Conservation (phyloP, 2,888 invertebrate species). For the Tinea trinotella region DNA sequence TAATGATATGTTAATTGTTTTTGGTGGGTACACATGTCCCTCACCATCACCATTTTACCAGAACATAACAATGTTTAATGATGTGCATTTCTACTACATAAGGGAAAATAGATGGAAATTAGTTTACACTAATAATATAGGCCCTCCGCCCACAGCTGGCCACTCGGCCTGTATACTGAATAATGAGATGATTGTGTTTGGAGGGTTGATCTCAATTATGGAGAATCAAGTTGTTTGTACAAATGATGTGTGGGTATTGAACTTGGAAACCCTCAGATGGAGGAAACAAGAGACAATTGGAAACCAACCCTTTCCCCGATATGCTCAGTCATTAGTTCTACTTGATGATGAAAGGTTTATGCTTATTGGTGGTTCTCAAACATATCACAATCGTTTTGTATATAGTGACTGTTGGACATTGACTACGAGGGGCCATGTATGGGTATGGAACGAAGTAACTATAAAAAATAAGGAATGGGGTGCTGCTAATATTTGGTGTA, state of each 20-base stretch:
- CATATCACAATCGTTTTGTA: slow-evolving; percentile 81
- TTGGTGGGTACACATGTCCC: slow-evolving; percentile 97
- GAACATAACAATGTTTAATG: slow-evolving; percentile 91
- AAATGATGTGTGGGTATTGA: slow-evolving; percentile 92
- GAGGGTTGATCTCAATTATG: slow-evolving; percentile 73
- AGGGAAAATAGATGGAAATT: slow-evolving; percentile 84
- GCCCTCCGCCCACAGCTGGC: slow-evolving; percentile 90
- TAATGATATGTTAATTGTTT: slow-evolving; percentile 86
- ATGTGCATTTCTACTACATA: slow-evolving; percentile 91
- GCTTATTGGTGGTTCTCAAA: slow-evolving; percentile 90
- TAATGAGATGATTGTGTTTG: slow-evolving; percentile 88
- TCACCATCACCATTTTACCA: slow-evolving; percentile 88
- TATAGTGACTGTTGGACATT: slow-evolving; percentile 94
- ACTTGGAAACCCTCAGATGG: slow-evolving; percentile 85
- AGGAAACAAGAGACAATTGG: slow-evolving; percentile 79
- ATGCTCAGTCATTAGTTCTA: slow-evolving; percentile 93
- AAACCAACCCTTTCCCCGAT: slow-evolving; percentile 84
- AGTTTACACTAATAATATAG: slow-evolving; percentile 73
- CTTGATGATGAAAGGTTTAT: slow-evolving; percentile 85
- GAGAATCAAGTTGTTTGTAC: slow-evolving; percentile 69
- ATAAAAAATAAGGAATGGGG: slow-evolving; percentile 85
- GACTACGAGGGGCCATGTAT: slow-evolving; percentile 79
- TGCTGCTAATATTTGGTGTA: slow-evolving; percentile 93
- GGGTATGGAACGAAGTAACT: slow-evolving; percentile 83
- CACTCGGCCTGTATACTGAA: slow-evolving; percentile 92